Percentiles rank a stretch among this genome's conserved stretches.
Evolutionary conservation across 1,140 invertebrate species (phyloP).

Genomic region (Bemisia tabaci): DNA sequence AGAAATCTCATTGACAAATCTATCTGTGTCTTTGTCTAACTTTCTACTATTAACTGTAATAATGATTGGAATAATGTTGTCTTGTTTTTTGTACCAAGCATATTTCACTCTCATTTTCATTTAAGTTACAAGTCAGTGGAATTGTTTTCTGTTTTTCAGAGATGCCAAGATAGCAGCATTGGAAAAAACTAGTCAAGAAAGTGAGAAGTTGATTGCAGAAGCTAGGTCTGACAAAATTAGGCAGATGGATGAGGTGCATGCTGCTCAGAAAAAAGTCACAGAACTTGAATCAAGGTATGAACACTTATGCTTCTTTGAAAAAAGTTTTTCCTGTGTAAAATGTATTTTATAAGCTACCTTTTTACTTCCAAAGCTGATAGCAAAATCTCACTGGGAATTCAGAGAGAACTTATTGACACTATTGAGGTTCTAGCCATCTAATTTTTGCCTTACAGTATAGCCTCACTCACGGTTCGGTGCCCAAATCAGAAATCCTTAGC

Average conservation of each 20-base stretch:
- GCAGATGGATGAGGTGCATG: slow-evolving; percentile 74
- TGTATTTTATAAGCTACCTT: too few species aligned
- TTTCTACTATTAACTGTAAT: slow-evolving; percentile 8
- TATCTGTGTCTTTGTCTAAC: neutral
- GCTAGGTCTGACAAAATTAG: slow-evolving; percentile 71
- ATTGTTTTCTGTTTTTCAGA: slow-evolving; percentile 34
- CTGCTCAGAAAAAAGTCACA: slow-evolving; percentile 64
- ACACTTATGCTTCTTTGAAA: neutral
- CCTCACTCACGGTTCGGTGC: too few species aligned
- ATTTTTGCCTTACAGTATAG: too few species aligned
- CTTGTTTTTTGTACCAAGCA: slow-evolving; percentile 8
- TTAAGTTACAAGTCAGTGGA: neutral
- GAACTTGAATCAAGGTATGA: slow-evolving; percentile 63
- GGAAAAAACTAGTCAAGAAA: slow-evolving; percentile 71
- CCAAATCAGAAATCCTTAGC: too few species aligned
- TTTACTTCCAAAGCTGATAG: too few species aligned
- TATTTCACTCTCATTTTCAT: neutral
- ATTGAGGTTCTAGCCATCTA: too few species aligned
- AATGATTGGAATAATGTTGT: slow-evolving; percentile 9
- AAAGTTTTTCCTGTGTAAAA: slow-evolving; percentile 1
- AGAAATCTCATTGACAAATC: slow-evolving; percentile 2
- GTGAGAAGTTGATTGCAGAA: slow-evolving; percentile 74
- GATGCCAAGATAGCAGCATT: slow-evolving; percentile 75
- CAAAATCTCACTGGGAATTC: too few species aligned
- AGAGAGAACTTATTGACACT: too few species aligned